A percentile compares a stretch with the other conserved stretches of the same genome.
These are phyloP conservation scores for Mionectes macconnelli DNA, from an alignment of 2,113 vertebrate species.

Conservation along the genomic window DNA sequence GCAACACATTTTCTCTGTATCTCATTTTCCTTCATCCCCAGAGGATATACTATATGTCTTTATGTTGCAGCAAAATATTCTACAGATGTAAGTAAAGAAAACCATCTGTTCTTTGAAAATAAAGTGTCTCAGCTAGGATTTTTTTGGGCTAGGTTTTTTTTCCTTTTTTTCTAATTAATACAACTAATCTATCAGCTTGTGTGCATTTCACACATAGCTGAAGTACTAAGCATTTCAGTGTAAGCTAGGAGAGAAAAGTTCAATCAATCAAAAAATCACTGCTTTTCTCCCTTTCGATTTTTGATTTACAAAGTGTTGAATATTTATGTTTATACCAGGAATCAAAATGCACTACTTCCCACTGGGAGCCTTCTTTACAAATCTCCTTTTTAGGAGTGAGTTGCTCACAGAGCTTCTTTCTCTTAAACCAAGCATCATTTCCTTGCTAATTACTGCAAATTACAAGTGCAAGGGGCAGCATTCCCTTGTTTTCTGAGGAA, in stretches of 20 bases:
- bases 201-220: background rate
- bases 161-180: background rate
- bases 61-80: slow-evolving; percentile 1
- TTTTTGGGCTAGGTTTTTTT: background rate
- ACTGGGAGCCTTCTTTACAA: background rate
- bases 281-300: background rate
- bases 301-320: background rate
- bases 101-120: slow-evolving; percentile 21
- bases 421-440: background rate
- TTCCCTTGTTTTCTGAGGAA: background rate
- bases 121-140: background rate
- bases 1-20: background rate
- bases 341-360: background rate
- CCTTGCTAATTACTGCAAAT: background rate
- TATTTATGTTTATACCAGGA: background rate
- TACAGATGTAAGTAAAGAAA: background rate
- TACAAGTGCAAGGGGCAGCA: background rate
- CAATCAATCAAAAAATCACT: background rate
- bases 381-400: background rate
- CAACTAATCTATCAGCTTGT: background rate
- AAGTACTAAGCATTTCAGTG: background rate
- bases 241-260: background rate
- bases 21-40: background rate
- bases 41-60: background rate
- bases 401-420: background rate